A percentile compares a stretch with the other conserved stretches of the same genome.
phyloP scores from a whole-genome alignment of 2,888 invertebrate species.

The Pyrrhia umbra region DNA sequence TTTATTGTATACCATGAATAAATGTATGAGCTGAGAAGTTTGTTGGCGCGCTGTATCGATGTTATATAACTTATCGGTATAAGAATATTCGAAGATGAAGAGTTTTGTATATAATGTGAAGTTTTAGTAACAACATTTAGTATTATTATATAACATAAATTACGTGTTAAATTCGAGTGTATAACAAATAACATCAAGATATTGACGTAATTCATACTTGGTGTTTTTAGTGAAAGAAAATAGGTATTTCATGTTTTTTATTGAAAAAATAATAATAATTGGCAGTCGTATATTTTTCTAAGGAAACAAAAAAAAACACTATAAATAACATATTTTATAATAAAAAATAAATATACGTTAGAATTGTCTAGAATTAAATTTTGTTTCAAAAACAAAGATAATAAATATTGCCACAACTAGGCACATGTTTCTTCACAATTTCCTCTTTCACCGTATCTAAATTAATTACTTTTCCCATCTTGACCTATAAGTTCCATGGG shows the following conservation, averaged over 20 bases:
- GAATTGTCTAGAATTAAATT: too few relatives aligned
- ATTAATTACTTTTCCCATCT: conserved; percentile 16
- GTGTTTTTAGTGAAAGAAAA: too few relatives aligned
- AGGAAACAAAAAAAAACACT: too few relatives aligned
- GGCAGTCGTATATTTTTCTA: too few relatives aligned
- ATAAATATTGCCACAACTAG: too few relatives aligned
- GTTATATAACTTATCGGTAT: conserved; percentile 13
- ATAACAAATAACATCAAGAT: not conserved
- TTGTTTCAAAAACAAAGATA: too few relatives aligned
- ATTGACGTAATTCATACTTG: too few relatives aligned
- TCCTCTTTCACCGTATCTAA: conserved; percentile 18
- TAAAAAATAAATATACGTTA: too few relatives aligned
- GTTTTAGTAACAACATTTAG: not conserved
- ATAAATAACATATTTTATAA: too few relatives aligned
- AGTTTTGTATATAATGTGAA: conserved; percentile 19
- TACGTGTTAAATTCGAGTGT: not conserved
- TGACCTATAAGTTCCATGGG: conserved; percentile 37
- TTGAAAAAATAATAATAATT: too few relatives aligned
- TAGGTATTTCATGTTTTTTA: too few relatives aligned
- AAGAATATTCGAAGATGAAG: conserved; percentile 19
- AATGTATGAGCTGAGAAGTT: conserved; percentile 46
- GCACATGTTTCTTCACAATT: not conserved
- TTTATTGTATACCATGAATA: conserved; percentile 47
- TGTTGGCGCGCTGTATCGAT: conserved; percentile 37
- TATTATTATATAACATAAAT: not conserved